phyloP scores from a whole-genome alignment of 2,888 invertebrate species.

The Noctua pronuba region DNA sequence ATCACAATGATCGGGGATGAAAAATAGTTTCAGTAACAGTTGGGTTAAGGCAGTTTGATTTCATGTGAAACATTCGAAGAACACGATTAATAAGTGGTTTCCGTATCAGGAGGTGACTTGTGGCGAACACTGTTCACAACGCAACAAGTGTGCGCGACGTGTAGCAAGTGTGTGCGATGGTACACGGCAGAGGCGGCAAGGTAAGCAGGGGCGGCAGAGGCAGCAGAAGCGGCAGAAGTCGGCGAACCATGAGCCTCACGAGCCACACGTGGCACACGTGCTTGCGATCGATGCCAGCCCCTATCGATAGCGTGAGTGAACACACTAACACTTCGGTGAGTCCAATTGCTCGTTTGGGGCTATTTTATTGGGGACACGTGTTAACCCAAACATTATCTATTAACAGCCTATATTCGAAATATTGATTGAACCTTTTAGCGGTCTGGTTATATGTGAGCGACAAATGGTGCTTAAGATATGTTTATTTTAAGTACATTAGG shows the following conservation, averaged over 20 bases:
- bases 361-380: constrained; percentile 27
- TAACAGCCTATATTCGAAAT: not conserved
- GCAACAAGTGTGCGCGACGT: not conserved
- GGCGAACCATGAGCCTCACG: constrained; percentile 34
- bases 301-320: constrained; percentile 34
- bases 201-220: not conserved
- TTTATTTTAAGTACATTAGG: too few species aligned
- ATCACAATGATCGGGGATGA: not conserved
- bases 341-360: constrained; percentile 5
- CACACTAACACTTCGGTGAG: constrained; percentile 2
- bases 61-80: not conserved
- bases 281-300: constrained; percentile 23
- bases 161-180: constrained; percentile 42
- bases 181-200: not conserved
- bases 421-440: constrained; percentile 21
- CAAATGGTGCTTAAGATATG: not conserved
- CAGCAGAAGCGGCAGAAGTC: constrained; percentile 50
- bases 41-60: not conserved
- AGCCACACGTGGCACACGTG: not conserved
- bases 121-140: not conserved
- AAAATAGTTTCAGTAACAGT: too few species aligned
- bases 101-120: constrained; percentile 26
- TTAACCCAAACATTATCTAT: constrained; percentile 22
- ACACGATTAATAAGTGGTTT: not conserved
- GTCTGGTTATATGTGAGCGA: not conserved